phyloP scores from a whole-genome alignment of 1,140 invertebrate genomes.

The Archivesica marissinica region DNA sequence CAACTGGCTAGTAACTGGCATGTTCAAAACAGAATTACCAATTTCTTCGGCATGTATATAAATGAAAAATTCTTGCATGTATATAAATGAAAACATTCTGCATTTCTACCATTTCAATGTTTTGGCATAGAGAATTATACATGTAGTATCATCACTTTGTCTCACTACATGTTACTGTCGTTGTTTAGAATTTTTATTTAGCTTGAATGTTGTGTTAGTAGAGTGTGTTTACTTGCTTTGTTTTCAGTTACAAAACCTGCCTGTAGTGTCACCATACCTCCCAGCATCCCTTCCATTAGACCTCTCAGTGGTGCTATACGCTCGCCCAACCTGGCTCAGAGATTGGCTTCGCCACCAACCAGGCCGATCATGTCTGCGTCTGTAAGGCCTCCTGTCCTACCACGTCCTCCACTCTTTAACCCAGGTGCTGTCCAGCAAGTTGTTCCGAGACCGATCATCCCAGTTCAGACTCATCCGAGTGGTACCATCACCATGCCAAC shows the following conservation, averaged over 20 bases:
- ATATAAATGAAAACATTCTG: too few species aligned
- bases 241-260: conserved; percentile 55
- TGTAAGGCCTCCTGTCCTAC: conserved; percentile 1
- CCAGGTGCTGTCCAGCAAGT: conserved; percentile 33
- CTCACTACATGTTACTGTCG: too few species aligned
- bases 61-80: too few species aligned
- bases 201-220: conserved; percentile 44
- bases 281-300: conserved; percentile 28
- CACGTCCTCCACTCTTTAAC: conserved; percentile 45
- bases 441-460: not conserved
- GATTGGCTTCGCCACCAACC: conserved; percentile 23
- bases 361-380: conserved; percentile 25
- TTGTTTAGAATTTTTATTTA: too few species aligned
- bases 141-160: too few species aligned
- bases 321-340: conserved; percentile 46
- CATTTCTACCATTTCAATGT: too few species aligned
- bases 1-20: too few species aligned
- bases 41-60: too few species aligned
- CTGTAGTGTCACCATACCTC: conserved; percentile 43
- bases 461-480: not conserved
- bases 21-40: too few species aligned
- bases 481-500: conserved; percentile 3
- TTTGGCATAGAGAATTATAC: too few species aligned
- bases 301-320: conserved; percentile 24
- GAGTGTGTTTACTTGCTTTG: conserved; percentile 49